phyloP scores from a whole-genome alignment of 2,113 vertebrate genomes.

The Phaethon lepturus region DNA sequence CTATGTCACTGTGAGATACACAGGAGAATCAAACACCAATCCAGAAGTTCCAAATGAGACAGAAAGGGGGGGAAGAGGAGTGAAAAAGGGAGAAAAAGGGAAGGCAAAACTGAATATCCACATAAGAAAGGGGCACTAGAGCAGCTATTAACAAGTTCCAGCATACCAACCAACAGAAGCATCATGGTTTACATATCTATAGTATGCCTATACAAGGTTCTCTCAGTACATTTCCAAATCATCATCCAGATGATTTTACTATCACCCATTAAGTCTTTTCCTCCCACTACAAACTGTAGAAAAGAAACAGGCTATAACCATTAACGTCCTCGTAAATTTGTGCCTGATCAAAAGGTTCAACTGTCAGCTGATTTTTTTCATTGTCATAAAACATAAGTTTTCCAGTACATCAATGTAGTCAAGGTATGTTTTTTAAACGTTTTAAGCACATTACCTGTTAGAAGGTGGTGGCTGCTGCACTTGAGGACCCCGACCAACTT shows the following conservation, averaged over 20 bases:
- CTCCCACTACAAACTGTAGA: neutral
- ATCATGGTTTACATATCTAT: neutral
- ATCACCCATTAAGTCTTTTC: neutral
- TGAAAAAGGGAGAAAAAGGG: neutral
- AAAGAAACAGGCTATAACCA: neutral
- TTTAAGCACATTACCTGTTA: slow-evolving; percentile 85
- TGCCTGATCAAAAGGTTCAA: neutral
- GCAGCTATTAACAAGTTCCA: neutral
- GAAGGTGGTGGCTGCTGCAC: slow-evolving; percentile 87
- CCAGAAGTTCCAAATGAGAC: neutral
- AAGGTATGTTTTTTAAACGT: neutral
- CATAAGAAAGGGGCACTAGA: neutral
- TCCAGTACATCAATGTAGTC: neutral
- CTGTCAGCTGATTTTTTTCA: neutral
- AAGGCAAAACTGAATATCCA: neutral
- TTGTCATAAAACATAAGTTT: neutral
- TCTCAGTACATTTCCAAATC: neutral
- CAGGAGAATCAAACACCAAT: neutral
- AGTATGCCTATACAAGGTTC: neutral
- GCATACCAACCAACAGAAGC: neutral
- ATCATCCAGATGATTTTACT: neutral
- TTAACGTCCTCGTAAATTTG: neutral
- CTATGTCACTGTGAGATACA: neutral
- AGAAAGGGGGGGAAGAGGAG: neutral
- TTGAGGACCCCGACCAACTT: slow-evolving; percentile 86